phyloP scores from a whole-genome alignment of 2,113 vertebrate genomes.

The Cyanocitta stelleri region DNA sequence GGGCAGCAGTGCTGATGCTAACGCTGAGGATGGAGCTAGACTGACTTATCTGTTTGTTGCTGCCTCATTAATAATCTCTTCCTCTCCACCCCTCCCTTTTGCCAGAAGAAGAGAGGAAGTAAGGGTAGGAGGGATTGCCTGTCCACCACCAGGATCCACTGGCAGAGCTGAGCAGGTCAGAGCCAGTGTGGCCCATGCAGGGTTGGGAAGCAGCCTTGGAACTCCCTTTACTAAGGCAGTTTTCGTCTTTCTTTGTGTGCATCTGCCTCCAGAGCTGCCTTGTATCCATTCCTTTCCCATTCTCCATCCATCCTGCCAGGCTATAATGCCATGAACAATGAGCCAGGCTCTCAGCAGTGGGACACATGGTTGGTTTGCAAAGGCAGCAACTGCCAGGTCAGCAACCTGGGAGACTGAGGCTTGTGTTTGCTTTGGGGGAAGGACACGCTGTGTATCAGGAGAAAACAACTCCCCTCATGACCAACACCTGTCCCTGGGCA shows the following conservation, averaged over 20 bases:
- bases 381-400: not conserved
- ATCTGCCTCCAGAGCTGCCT: not conserved
- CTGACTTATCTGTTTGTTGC: not conserved
- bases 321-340: not conserved
- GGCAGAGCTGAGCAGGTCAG: not conserved
- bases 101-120: not conserved
- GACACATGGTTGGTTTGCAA: rapidly evolving
- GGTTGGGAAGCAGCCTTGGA: not conserved
- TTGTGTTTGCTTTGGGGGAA: not conserved
- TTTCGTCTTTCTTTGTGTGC: not conserved
- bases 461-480: not conserved
- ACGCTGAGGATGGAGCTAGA: not conserved
- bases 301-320: not conserved
- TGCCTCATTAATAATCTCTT: not conserved
- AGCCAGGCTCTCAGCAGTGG: not conserved
- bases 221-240: not conserved
- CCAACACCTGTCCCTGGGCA: not conserved
- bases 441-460: not conserved
- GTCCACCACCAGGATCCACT: not conserved
- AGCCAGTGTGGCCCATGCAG: not conserved
- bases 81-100: not conserved
- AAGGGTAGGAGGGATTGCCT: not conserved
- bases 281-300: not conserved
- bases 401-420: not conserved
- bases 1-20: not conserved